Base-by-base conservation (phyloP, 2,113 vertebrate genomes). In the Probosciger aterrimus region DNA sequence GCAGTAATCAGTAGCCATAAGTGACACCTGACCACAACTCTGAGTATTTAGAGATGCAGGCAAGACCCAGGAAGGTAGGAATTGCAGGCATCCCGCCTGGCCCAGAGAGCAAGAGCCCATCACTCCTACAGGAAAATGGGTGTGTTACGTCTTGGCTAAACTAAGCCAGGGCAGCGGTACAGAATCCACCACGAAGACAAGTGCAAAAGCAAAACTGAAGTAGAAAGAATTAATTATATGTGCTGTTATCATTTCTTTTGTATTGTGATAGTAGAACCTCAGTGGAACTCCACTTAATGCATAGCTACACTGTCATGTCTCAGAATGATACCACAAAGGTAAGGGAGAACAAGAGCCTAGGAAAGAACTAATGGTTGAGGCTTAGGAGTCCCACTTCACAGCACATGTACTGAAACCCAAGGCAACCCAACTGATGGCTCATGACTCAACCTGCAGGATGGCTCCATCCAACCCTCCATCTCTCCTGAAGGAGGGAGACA, bases 1-100 rank as follows among this genome's bases (percentile, higher is more conserved):
- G 95, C 90, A 89, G 90, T 95, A 96, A 96, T 97, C 93, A 95
- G 94, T 1, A 82, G 87, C 92, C 35, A 1, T 19, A 93, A 95
- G 77, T 30, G 85, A 71, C 2, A 7, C 65, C 67, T 65, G 82
- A 75, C 95, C 95, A 92, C 44, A 50, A 78, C 47, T 76, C 78
- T 1, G 12, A 60, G 89, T 93, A 95, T 96, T 96, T 95, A 82
- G 82, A 86, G 94, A 94, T 5, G 14, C 67, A 87, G 95, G 39
- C 62, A 24, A 77, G 89, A 71, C 17, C 59, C 70, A 80, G 89
- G 91, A 79, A 96, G 75, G 95, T 76, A 60, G 67, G 82, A 84
- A 79, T 2, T 88, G 84, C 35, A 86, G 60, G 68, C 86, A 92
- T 59, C 86, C 49, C 4, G 9, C 76, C 78, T 75, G 86, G 78